These are phyloP conservation scores for Orbicella faveolata DNA, from an alignment of 64 coral and sea anemone species.

Conservation along the genomic window DNA sequence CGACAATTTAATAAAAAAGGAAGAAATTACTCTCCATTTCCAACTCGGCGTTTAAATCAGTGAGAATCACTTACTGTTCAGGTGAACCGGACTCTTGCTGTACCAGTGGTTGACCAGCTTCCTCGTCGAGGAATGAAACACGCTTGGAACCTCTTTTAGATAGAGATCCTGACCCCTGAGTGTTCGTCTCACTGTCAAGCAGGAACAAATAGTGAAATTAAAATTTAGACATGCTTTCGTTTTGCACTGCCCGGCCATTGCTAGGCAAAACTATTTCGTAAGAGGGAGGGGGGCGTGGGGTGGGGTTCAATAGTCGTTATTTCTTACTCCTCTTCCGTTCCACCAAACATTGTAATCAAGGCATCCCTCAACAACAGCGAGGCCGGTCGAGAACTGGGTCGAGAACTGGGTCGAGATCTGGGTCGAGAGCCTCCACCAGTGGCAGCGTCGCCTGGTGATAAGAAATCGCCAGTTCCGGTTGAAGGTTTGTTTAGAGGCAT, in stretches of 20 bases:
- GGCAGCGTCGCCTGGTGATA: background rate
- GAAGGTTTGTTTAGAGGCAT: background rate
- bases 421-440: slow-evolving; percentile 1
- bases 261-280: no score
- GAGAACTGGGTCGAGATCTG: background rate
- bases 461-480: background rate
- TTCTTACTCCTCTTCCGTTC: background rate
- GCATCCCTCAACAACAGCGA: slow-evolving; percentile 30
- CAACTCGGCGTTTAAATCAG: background rate
- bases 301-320: background rate
- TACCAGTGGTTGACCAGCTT: slow-evolving; percentile 2
- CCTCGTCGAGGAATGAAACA: slow-evolving; percentile 33
- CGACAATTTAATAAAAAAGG: no score
- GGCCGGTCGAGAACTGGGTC: slow-evolving; percentile 33
- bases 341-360: slow-evolving; percentile 15
- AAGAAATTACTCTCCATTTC: no score
- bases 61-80: background rate
- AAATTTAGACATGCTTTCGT: background rate
- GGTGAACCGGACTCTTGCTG: background rate
- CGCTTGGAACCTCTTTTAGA: slow-evolving; percentile 26
- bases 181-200: background rate
- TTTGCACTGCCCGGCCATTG: background rate
- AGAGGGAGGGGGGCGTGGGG: no score
- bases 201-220: background rate
- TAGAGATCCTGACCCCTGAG: background rate